These are phyloP conservation scores for Gastrophryne carolinensis DNA, from an alignment of 2,797 vertebrate genomes.

Conservation along the genomic window DNA sequence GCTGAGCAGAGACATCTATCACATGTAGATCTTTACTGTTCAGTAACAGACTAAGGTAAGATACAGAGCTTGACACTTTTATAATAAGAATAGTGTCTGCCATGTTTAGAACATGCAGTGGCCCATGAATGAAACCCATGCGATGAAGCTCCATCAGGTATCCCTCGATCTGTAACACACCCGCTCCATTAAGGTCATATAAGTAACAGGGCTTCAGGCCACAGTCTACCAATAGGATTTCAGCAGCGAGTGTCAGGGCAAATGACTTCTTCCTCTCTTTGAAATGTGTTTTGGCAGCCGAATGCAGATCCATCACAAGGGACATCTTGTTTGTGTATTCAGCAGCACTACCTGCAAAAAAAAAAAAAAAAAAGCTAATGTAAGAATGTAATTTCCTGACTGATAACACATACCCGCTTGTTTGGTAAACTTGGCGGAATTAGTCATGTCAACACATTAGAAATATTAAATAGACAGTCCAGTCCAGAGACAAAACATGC, in stretches of 20 bases:
- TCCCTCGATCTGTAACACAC: conserved; percentile 67
- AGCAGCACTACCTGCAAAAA: too few relatives aligned
- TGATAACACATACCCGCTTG: too few relatives aligned
- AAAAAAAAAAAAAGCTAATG: too few relatives aligned
- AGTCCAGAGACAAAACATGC: too few relatives aligned
- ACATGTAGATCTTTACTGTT: conserved; percentile 54
- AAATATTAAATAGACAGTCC: too few relatives aligned
- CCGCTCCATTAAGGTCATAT: conserved; percentile 76
- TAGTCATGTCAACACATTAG: too few relatives aligned
- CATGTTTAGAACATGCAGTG: conserved; percentile 72
- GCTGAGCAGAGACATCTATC: conserved; percentile 73
- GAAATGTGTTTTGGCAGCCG: conserved; percentile 63
- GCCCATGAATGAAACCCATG: conserved; percentile 62
- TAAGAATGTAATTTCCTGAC: too few relatives aligned
- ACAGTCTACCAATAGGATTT: conserved; percentile 77
- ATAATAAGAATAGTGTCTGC: conserved; percentile 73
- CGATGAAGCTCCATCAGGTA: conserved; percentile 73
- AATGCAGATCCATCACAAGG: conserved; percentile 63
- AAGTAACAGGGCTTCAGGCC: conserved; percentile 85
- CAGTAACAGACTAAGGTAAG: conserved; percentile 65
- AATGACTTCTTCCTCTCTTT: conserved; percentile 57
- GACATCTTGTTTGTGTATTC: too few relatives aligned
- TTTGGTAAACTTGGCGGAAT: too few relatives aligned
- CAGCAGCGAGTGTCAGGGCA: conserved; percentile 76
- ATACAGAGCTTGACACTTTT: conserved; percentile 58